These are phyloP conservation scores for Mongoloraphidia duomilia DNA, from an alignment of 2,888 invertebrate genomes.

Conservation along the genomic window DNA sequence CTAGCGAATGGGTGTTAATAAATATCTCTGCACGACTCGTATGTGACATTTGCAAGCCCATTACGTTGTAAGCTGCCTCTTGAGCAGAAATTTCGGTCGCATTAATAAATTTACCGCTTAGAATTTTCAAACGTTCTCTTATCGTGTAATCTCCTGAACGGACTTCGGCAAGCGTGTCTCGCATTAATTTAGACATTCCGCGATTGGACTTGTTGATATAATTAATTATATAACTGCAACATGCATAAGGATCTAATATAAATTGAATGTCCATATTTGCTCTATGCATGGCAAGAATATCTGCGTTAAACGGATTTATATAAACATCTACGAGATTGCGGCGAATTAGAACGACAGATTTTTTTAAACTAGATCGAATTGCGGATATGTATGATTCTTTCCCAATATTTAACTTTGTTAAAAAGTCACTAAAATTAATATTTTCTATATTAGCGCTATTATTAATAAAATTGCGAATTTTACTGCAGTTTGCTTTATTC, in stretches of 20 bases:
- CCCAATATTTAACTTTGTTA: slow-evolving; percentile 5
- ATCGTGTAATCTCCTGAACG: slow-evolving; percentile 15
- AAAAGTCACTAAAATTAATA: slow-evolving; percentile 8
- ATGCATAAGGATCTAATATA: slow-evolving; percentile 21
- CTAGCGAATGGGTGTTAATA: no score
- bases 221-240: slow-evolving; percentile 20
- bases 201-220: slow-evolving; percentile 16
- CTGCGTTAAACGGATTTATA: slow-evolving; percentile 13
- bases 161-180: slow-evolving; percentile 16
- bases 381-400: slow-evolving; percentile 12
- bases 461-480: background rate
- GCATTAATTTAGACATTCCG: slow-evolving; percentile 12
- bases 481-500: background rate
- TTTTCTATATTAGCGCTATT: background rate
- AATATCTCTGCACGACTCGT: no score
- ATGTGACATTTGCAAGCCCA: no score
- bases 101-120: slow-evolving; percentile 14
- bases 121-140: slow-evolving; percentile 13
- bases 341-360: slow-evolving; percentile 9
- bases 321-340: slow-evolving; percentile 9
- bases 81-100: slow-evolving; percentile 12
- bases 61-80: slow-evolving; percentile 12
- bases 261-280: slow-evolving; percentile 26
- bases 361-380: slow-evolving; percentile 8
- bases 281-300: slow-evolving; percentile 15